Base-by-base conservation (phyloP, 2,113 vertebrate genomes). In the Barnardius zonarius region DNA sequence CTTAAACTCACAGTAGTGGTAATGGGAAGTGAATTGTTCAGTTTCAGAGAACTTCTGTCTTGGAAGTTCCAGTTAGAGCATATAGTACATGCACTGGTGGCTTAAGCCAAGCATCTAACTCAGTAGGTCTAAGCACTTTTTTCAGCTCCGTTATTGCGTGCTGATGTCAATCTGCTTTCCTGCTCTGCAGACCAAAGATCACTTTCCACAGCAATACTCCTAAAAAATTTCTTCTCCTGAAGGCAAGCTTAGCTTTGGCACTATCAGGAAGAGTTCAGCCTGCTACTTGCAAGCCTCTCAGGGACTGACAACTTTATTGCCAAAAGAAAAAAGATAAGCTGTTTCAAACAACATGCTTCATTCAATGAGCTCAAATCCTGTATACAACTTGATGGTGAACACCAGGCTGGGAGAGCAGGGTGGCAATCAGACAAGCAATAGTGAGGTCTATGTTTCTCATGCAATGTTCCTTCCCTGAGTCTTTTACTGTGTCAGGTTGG, bases 401-500 rank as follows among this genome's bases (percentile, higher is more conserved):
- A 68, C 10, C 33, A 13, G 0, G 4, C 17, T 15, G 49, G 37
- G 49, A 24, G 6, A 75, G 39, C 17, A 73, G 35, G 25, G 20
- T 46, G 17, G 7, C 9, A 33, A 39, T 28, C 54, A 66, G 44
- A 33, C 41, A 54, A 63, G 31, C 24, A 82, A 51, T 43, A 78
- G 43, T 43, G 46, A 31, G 13, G 23, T 63, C 75, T 3, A 1
- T 31, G 22, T 64, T 72, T 33, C 28, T 82, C 43, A 30, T 28
- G 12, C 25, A 52, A 10, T 13, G 9, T 17, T 93, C 24, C 15
- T 59, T 84, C 41, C 31, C 55, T 69, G 20, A 2, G 1, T 1
- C 27, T 55, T 84, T 63, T 15, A 5, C 11, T 0, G 0, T 31
- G n/a, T 15, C 64, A 33, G 43, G 15, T 11, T 33, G 51, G 27